Conservation (phyloP, 2,113 vertebrate species). For the Porphyrio hochstetteri region DNA sequence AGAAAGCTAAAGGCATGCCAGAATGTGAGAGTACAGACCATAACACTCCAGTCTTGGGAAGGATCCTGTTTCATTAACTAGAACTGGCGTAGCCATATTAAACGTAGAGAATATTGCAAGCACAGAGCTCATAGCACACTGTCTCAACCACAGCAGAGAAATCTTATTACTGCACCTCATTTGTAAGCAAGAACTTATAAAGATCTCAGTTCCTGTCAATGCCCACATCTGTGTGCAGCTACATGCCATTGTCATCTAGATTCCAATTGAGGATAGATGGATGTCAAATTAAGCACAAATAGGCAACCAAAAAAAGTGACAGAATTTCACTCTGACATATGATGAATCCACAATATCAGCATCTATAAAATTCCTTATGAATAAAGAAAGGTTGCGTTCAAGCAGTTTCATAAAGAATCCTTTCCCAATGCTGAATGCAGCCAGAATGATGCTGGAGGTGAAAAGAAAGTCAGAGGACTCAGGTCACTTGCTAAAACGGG, state of each 20-base stretch:
- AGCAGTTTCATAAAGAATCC: constrained; percentile 4
- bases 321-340: constrained; percentile 5
- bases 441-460: not conserved
- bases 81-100: not conserved
- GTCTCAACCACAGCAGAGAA: not conserved
- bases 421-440: constrained; percentile 23
- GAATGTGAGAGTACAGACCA: not conserved
- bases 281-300: constrained; percentile 19
- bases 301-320: constrained; percentile 9
- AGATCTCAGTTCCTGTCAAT: not conserved
- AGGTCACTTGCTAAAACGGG: not conserved
- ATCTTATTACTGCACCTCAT: not conserved
- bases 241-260: not conserved
- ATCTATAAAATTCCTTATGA: not conserved
- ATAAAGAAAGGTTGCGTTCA: not conserved
- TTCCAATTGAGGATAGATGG: not conserved
- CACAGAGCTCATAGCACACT: not conserved
- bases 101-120: not conserved
- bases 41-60: not conserved
- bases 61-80: not conserved
- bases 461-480: constrained; percentile 5
- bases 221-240: not conserved
- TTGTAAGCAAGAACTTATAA: not conserved
- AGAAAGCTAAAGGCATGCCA: not conserved
- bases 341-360: not conserved